Evolutionary conservation across 2,113 vertebrate species (phyloP), one percentile per base, ranked within the genome.

Genomic region (Acinonyx jubatus): DNA sequence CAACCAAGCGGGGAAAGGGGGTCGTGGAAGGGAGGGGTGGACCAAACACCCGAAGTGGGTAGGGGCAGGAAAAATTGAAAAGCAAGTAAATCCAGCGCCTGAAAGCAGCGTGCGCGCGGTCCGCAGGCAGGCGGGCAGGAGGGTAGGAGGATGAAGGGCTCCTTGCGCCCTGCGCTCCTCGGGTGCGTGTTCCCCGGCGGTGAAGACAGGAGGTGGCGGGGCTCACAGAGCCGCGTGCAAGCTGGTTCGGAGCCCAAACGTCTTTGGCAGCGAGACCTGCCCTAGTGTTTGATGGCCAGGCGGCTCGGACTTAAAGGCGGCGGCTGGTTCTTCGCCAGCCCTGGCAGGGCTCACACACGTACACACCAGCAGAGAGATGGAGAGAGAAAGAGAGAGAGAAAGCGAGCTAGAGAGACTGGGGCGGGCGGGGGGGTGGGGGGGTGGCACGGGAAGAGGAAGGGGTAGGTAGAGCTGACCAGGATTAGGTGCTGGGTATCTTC

Each of bases 81-180:
- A 97, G 93, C 98, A 82, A 98, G 98, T 99, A 99, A 99, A 99
- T 99, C 99, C 99, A 98, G 98, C 97, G 96, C 94, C 92, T 71
- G 94, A 93, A 97, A 97, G 83, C 93, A 98, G 98, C 96, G 68
- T 98, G 98, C 97, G 99, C 99, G 97, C 98, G 92, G 98, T 98
- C 98, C 84, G 90, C 97, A 94, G 97, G 80, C 94, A 36, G 38
- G 68, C 36, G 36, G 74, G 95, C 93, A 61, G 76, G 36, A 33
- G 23, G 23, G 86, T 9, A 57, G 48, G 36, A 81, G 79, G 57
- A 74, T 74, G 95, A 79, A 86, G 92, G 96, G 48, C 29, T 95
- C 93, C 97, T 85, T 0, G 86, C 29, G 73, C 94, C 91, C 86
- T 61, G 80, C 45, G 78, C 97, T 98, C 38, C 96, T 93, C 48